phyloP scores from a whole-genome alignment of 2,888 invertebrate genomes.

The Rhamphomyia laevipes region DNA sequence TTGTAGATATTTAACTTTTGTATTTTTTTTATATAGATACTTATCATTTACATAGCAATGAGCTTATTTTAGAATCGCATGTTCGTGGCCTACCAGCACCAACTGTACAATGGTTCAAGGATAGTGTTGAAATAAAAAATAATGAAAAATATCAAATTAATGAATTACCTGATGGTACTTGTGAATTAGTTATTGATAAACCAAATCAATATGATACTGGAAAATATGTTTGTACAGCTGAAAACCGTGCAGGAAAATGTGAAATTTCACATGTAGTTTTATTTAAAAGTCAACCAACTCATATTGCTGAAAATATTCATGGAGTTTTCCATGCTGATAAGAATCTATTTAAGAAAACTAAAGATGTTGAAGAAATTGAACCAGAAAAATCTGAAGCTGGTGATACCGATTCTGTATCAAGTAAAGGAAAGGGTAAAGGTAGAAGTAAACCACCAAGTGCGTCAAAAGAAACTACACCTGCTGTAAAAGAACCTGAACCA shows the following conservation, averaged over 20 bases:
- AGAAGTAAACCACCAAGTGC: slow-evolving; percentile 11
- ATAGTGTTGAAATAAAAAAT: slow-evolving; percentile 46
- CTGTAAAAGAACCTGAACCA: slow-evolving; percentile 7
- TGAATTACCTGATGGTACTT: slow-evolving; percentile 62
- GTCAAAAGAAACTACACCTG: not conserved
- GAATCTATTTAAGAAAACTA: slow-evolving; percentile 20
- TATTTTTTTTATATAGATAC: slow-evolving; percentile 45
- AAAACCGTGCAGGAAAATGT: slow-evolving; percentile 58
- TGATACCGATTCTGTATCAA: slow-evolving; percentile 18
- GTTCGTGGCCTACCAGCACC: slow-evolving; percentile 63
- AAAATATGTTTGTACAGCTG: slow-evolving; percentile 63
- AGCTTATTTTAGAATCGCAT: slow-evolving; percentile 64
- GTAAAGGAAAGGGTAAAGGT: slow-evolving; percentile 15
- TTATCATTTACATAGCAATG: slow-evolving; percentile 59
- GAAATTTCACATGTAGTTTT: slow-evolving; percentile 59
- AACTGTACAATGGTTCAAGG: slow-evolving; percentile 64
- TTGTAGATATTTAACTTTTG: not conserved
- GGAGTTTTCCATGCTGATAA: slow-evolving; percentile 38
- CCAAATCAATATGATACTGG: slow-evolving; percentile 60
- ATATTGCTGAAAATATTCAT: slow-evolving; percentile 37
- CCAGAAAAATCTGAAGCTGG: slow-evolving; percentile 16
- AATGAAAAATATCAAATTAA: slow-evolving; percentile 51
- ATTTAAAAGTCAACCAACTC: slow-evolving; percentile 47
- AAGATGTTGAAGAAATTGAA: slow-evolving; percentile 8
- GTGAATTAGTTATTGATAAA: slow-evolving; percentile 53